phyloP scores from a whole-genome alignment of 2,113 vertebrate species.

The Dermatemys mawii region DNA sequence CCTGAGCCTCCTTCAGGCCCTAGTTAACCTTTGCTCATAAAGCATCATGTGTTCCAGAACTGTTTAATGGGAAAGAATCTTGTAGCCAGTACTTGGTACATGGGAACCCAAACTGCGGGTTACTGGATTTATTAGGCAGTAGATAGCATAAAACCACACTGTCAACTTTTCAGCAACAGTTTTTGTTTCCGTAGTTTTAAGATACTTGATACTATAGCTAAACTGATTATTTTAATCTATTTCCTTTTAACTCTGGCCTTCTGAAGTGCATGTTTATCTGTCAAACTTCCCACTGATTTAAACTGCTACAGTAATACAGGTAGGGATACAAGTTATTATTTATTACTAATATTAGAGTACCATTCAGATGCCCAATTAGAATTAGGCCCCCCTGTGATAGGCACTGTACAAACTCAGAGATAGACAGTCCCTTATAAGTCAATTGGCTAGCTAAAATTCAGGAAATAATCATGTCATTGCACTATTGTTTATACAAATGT shows the following conservation, averaged over 20 bases:
- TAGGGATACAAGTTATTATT: not conserved
- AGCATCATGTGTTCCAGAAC: constrained; percentile 1
- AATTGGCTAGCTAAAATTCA: not conserved
- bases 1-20: constrained; percentile 50
- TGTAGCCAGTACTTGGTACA: not conserved
- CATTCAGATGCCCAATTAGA: not conserved
- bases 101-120: not conserved
- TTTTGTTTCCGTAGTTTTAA: not conserved
- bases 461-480: not conserved
- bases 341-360: not conserved
- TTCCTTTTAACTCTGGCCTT: not conserved
- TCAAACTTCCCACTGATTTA: not conserved
- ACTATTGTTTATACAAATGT: not conserved
- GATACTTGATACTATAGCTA: not conserved
- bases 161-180: not conserved
- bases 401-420: not conserved
- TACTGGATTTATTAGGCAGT: not conserved
- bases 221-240: not conserved
- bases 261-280: not conserved
- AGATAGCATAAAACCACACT: not conserved
- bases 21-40: constrained; percentile 58
- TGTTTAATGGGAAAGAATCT: constrained; percentile 8
- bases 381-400: not conserved
- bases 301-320: not conserved
- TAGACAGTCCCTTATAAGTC: not conserved